These are phyloP conservation scores for Tretioscincus oriximinensis DNA, from an alignment of 2,113 vertebrate species.

Conservation along the genomic window DNA sequence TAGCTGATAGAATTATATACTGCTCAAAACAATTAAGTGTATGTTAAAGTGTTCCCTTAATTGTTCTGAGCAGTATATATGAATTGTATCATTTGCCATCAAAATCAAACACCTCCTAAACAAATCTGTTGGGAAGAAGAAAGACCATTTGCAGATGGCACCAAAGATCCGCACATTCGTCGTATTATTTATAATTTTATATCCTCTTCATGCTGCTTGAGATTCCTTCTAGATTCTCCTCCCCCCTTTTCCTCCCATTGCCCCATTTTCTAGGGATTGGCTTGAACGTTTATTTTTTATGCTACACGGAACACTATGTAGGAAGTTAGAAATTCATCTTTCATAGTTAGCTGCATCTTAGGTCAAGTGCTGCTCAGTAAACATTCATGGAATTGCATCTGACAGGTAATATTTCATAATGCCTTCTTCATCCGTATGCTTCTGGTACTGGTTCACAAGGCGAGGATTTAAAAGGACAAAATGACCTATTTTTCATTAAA, in stretches of 20 bases:
- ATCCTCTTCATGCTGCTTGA: neutral
- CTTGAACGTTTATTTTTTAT: slow-evolving; percentile 46
- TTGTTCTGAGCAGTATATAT: too few relatives aligned
- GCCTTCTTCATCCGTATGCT: slow-evolving; percentile 64
- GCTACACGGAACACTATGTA: slow-evolving; percentile 24
- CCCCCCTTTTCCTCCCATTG: neutral
- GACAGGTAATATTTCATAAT: slow-evolving; percentile 79
- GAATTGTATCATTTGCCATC: neutral
- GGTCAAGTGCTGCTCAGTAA: slow-evolving; percentile 62
- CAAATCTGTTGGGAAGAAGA: neutral
- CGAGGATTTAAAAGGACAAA: slow-evolving; percentile 42
- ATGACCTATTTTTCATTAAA: slow-evolving; percentile 54
- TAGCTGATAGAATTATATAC: neutral
- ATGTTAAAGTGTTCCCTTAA: too few relatives aligned
- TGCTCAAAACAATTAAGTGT: too few relatives aligned
- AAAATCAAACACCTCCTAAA: neutral
- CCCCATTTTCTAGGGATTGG: neutral
- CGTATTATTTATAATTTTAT: neutral
- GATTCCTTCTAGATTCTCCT: neutral
- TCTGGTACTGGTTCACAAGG: slow-evolving; percentile 20
- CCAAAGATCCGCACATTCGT: neutral
- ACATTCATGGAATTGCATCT: slow-evolving; percentile 59
- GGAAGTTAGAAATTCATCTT: slow-evolving; percentile 60
- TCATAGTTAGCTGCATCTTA: slow-evolving; percentile 51
- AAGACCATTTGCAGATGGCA: neutral